phyloP scores from a whole-genome alignment of 2,888 invertebrate species.

The Gasteruption jaculator region DNA sequence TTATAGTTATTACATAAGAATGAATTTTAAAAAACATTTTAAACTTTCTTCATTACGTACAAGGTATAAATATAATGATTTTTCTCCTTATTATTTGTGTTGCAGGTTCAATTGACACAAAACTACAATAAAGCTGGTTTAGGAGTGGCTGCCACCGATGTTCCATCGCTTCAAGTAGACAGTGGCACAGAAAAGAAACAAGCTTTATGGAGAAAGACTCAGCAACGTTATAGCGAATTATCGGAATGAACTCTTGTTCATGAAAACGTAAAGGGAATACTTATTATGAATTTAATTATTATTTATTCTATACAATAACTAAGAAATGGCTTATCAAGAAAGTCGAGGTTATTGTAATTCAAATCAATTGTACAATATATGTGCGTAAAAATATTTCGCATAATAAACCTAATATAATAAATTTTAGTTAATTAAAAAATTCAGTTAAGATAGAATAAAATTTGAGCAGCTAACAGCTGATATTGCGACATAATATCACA shows the following conservation, averaged over 20 bases:
- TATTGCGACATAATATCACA: too few species aligned
- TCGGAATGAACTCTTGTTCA: conserved; percentile 24
- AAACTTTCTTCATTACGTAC: too few species aligned
- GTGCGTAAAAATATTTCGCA: not conserved
- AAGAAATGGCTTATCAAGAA: too few species aligned
- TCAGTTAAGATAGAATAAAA: too few species aligned
- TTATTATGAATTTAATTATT: conserved; percentile 5
- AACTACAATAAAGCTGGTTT: conserved; percentile 64
- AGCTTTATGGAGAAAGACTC: conserved; percentile 50
- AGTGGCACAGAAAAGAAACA: conserved; percentile 42
- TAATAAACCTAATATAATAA: too few species aligned
- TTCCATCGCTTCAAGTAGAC: conserved; percentile 35
- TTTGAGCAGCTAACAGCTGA: too few species aligned
- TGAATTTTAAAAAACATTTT: too few species aligned
- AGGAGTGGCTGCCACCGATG: conserved; percentile 52
- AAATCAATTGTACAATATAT: not conserved
- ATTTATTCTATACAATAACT: too few species aligned
- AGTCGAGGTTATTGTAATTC: not conserved
- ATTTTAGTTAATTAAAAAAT: too few species aligned
- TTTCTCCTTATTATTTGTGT: conserved; percentile 19
- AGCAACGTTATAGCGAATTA: conserved; percentile 48
- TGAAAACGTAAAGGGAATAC: conserved; percentile 4
- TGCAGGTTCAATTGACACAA: conserved; percentile 59
- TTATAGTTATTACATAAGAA: too few species aligned
- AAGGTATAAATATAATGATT: too few species aligned